These are phyloP conservation scores for Petrolisthes cinctipes DNA, from an alignment of 2,888 invertebrate species.

Conservation along the genomic window DNA sequence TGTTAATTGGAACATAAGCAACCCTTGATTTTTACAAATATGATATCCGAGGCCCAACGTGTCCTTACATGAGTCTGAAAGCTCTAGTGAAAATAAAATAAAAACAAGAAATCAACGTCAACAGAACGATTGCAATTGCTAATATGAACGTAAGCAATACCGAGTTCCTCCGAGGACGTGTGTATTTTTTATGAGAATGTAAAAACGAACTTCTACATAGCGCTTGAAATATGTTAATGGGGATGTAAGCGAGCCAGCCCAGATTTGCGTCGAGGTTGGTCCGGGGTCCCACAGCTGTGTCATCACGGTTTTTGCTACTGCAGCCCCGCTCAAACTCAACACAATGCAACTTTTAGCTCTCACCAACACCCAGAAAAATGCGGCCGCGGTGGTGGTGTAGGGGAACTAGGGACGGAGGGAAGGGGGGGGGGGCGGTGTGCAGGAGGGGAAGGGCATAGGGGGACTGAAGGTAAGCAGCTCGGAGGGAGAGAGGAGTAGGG, in stretches of 20 bases:
- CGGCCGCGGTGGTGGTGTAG: slow-evolving; percentile 1
- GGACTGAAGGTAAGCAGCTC: background rate
- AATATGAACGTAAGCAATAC: too few relatives aligned
- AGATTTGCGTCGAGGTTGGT: slow-evolving; percentile 40
- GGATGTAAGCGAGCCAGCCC: background rate
- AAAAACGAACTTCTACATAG: too few relatives aligned
- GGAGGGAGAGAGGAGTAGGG: background rate
- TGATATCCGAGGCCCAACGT: too few relatives aligned
- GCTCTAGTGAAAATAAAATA: too few relatives aligned
- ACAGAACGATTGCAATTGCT: too few relatives aligned
- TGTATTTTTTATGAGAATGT: too few relatives aligned
- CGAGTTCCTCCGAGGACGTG: too few relatives aligned
- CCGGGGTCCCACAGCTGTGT: slow-evolving; percentile 47
- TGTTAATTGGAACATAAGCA: too few relatives aligned
- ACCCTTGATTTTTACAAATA: too few relatives aligned
- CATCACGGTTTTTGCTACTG: slow-evolving; percentile 54
- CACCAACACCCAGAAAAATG: background rate
- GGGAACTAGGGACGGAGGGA: background rate
- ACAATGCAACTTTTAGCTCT: slow-evolving; percentile 50
- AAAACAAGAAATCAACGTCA: too few relatives aligned
- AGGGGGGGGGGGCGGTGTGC: background rate
- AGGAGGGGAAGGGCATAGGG: background rate
- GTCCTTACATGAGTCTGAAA: too few relatives aligned
- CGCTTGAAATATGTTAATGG: background rate
- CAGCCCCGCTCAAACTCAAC: slow-evolving; percentile 31